These are phyloP conservation scores for Coccyzus lansbergi DNA, from an alignment of 2,797 vertebrate genomes.

Conservation along the genomic window DNA sequence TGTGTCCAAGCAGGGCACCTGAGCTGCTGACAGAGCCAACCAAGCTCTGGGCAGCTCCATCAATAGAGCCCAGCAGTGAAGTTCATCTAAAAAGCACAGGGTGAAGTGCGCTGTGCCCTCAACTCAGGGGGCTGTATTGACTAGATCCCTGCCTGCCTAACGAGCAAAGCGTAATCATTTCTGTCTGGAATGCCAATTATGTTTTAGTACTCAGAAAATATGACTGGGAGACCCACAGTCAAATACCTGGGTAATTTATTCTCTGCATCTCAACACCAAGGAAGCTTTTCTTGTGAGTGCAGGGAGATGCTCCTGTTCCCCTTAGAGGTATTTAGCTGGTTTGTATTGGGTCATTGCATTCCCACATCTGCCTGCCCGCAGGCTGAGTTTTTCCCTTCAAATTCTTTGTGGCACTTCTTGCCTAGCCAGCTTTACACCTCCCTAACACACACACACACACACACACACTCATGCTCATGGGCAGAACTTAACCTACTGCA, in stretches of 20 bases:
- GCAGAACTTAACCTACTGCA: not conserved
- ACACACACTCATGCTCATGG: accelerated
- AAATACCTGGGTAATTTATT: not conserved
- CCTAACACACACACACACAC: not conserved
- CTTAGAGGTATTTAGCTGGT: not conserved
- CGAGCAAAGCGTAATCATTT: not conserved
- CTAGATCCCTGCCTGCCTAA: not conserved
- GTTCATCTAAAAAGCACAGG: not conserved
- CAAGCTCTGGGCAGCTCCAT: not conserved
- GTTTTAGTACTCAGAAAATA: not conserved
- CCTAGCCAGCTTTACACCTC: not conserved
- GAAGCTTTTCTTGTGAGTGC: not conserved
- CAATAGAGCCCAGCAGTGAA: not conserved
- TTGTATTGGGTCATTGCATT: not conserved
- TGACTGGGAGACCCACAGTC: not conserved
- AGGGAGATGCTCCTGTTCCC: not conserved
- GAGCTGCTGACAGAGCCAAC: not conserved
- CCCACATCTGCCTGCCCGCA: not conserved
- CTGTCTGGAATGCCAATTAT: not conserved
- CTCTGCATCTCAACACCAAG: not conserved
- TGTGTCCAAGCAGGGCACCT: not conserved
- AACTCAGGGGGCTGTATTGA: not conserved
- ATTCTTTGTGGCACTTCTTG: not conserved
- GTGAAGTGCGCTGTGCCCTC: not conserved
- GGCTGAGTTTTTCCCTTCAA: not conserved